Conservation (phyloP, 2,888 invertebrate genomes). For the Steromphala cineraria region DNA sequence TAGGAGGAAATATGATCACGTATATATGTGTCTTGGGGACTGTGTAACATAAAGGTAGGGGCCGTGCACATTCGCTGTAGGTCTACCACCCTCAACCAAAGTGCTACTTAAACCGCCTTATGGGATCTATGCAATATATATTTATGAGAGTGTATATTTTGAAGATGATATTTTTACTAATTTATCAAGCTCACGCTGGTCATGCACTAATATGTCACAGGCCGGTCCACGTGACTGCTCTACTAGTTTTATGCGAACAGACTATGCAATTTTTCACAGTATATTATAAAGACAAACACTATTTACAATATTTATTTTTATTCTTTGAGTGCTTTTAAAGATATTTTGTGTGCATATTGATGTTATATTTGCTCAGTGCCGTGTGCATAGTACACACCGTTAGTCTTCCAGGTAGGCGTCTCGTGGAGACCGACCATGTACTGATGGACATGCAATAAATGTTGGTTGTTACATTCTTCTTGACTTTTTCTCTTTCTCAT, state of each 20-base stretch:
- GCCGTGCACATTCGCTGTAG: too few relatives aligned
- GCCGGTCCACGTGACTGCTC: too few relatives aligned
- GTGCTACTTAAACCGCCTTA: slow-evolving; percentile 1
- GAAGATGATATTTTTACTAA: background rate
- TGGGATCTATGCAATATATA: slow-evolving; percentile 1
- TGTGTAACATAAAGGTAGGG: too few relatives aligned
- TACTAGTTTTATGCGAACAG: too few relatives aligned
- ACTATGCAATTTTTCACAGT: background rate
- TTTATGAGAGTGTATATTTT: background rate
- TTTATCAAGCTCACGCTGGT: too few relatives aligned
- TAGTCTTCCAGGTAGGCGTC: too few relatives aligned
- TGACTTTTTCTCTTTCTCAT: too few relatives aligned
- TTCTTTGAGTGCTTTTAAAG: background rate
- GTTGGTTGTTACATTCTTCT: background rate
- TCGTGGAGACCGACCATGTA: too few relatives aligned
- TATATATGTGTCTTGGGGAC: too few relatives aligned
- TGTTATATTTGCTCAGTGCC: background rate
- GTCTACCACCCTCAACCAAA: background rate
- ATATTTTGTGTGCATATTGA: background rate
- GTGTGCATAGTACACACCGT: too few relatives aligned
- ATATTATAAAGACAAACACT: background rate
- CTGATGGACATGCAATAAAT: background rate
- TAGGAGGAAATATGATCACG: too few relatives aligned
- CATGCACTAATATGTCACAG: too few relatives aligned
- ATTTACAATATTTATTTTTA: background rate